Conservation (phyloP, 2,888 invertebrate species). For the Brenthis ino region DNA sequence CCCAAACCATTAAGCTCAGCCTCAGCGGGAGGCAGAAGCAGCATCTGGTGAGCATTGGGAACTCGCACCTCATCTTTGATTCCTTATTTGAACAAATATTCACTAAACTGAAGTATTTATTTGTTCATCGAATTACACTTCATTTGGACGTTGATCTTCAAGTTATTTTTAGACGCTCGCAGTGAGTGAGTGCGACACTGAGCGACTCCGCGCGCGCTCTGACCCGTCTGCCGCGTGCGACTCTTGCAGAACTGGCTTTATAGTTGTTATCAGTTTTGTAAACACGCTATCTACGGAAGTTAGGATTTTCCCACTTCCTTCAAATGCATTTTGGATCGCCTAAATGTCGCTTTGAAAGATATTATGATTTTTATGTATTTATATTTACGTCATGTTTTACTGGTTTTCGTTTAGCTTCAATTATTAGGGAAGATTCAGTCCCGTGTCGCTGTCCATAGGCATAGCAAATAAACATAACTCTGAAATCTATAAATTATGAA, state of each 20-base stretch:
- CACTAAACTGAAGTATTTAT: background rate
- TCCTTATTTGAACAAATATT: background rate
- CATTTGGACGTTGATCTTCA: background rate
- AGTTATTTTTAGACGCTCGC: no score
- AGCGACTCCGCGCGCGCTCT: no score
- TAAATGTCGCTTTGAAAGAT: no score
- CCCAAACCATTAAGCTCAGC: conserved; percentile 43
- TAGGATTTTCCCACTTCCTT: background rate
- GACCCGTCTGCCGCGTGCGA: no score
- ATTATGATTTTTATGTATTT: no score
- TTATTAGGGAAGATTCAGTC: no score
- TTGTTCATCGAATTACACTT: background rate
- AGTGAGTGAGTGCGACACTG: no score
- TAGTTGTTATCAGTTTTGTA: conserved; percentile 16
- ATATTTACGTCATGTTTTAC: no score
- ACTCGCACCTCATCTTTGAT: conserved; percentile 39
- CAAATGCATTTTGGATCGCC: background rate
- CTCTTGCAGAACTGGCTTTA: background rate
- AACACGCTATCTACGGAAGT: conserved; percentile 4
- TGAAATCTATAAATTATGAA: no score
- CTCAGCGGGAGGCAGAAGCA: conserved; percentile 29
- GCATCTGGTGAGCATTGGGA: conserved; percentile 31
- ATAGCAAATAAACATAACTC: no score
- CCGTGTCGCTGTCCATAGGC: no score
- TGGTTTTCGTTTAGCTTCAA: no score